A percentile compares a stretch with the other conserved stretches of the same genome.
Conservation (phyloP, 1,140 invertebrate genomes). For the Microvelia longipes region DNA sequence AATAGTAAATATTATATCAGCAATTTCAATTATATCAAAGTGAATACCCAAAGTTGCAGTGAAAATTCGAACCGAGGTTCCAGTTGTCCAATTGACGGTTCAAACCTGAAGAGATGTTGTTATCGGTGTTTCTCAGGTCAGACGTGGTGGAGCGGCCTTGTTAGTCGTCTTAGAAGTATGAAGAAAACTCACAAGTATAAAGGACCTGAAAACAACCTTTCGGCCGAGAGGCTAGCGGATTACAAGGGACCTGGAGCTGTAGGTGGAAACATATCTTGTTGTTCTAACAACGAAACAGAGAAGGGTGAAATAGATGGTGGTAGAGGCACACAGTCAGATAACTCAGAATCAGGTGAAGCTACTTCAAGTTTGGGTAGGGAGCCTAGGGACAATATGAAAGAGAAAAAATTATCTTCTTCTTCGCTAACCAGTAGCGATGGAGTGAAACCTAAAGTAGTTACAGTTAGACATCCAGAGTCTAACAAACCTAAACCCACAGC, state of each 20-base stretch:
- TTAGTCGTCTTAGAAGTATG: conserved; percentile 10
- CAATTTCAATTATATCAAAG: too few relatives aligned
- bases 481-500: conserved; percentile 85
- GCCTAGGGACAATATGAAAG: conserved; percentile 33
- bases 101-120: not conserved
- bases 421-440: conserved; percentile 49
- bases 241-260: conserved; percentile 26
- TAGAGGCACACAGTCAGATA: conserved; percentile 19
- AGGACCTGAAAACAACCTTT: conserved; percentile 26
- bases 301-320: conserved; percentile 15
- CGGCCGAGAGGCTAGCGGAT: conserved; percentile 30
- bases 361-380: conserved; percentile 14
- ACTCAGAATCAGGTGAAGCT: conserved; percentile 22
- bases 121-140: not conserved
- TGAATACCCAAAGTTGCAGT: too few relatives aligned
- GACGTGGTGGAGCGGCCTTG: not conserved
- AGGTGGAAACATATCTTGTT: conserved; percentile 3
- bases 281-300: not conserved
- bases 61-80: too few relatives aligned
- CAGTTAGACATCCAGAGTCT: conserved; percentile 84
- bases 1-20: too few relatives aligned
- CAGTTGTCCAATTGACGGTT: too few relatives aligned
- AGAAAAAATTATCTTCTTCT: conserved; percentile 64
- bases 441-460: conserved; percentile 70
- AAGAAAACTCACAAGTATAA: conserved; percentile 17